Evolutionary conservation across 2,797 vertebrate genomes (phyloP).

Genomic region (Tympanoctomys barrerae): DNA sequence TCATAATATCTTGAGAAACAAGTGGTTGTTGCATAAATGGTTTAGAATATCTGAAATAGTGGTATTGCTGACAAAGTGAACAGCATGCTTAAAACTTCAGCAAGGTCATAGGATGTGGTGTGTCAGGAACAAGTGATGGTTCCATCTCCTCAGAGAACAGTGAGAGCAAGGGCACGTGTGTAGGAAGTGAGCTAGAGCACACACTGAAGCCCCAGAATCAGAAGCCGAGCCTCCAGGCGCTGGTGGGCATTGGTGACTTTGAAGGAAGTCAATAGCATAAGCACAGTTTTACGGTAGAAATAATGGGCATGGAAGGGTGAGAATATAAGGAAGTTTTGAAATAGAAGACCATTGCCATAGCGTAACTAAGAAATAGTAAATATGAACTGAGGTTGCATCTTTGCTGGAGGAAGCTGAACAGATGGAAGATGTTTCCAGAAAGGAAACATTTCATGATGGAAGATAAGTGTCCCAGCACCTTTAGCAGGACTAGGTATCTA

Average conservation of each 20-base stretch:
- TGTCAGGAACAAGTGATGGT: background rate
- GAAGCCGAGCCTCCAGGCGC: background rate
- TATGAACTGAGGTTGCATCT: background rate
- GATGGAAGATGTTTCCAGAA: background rate
- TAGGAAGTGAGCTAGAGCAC: background rate
- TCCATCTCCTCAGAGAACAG: background rate
- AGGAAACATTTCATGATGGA: background rate
- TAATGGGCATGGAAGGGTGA: background rate
- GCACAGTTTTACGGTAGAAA: background rate
- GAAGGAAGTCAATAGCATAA: background rate
- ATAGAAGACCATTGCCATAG: background rate
- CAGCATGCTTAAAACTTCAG: background rate
- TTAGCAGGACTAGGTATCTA: background rate
- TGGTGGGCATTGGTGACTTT: background rate
- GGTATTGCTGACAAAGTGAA: background rate
- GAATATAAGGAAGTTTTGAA: background rate
- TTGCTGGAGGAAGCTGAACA: background rate
- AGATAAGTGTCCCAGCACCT: background rate
- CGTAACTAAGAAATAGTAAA: background rate
- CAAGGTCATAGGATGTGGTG: background rate
- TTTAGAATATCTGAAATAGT: constrained; percentile 8
- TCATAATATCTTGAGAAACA: background rate
- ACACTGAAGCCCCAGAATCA: background rate
- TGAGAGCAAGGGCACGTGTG: background rate
- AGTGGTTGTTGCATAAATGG: background rate